Evolutionary conservation across 2,113 vertebrate genomes (phyloP).

Genomic region (Cacatua alba): DNA sequence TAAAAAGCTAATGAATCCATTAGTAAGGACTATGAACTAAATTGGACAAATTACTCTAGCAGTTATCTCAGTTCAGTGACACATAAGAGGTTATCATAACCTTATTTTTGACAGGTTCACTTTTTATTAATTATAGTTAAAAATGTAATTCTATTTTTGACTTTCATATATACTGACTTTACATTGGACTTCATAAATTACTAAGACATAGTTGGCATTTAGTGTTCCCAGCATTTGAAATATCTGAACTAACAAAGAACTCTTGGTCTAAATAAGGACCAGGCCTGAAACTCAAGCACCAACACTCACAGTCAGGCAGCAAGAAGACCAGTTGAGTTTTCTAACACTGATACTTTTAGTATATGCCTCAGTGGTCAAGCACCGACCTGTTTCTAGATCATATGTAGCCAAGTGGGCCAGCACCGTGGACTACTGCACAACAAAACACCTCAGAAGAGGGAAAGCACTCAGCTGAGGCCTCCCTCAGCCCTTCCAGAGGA

Average conservation of each 20-base stretch:
- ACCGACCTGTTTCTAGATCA: background rate
- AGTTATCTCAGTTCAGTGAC: background rate
- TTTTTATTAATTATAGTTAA: background rate
- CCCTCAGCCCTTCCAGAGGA: background rate
- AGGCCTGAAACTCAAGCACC: background rate
- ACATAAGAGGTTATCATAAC: background rate
- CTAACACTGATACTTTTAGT: background rate
- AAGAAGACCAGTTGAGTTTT: background rate
- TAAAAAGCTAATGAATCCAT: conserved; percentile 13
- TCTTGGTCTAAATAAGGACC: background rate
- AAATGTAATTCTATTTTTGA: background rate
- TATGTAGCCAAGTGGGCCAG: background rate
- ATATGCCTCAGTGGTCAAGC: accelerated
- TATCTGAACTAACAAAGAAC: background rate
- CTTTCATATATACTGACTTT: background rate
- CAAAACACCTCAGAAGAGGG: background rate
- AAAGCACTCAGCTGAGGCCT: background rate
- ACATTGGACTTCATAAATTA: background rate
- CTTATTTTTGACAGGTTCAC: background rate
- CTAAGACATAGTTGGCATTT: background rate
- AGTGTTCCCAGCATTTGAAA: background rate
- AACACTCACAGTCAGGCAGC: background rate
- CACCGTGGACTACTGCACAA: background rate
- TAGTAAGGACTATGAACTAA: conserved; percentile 9
- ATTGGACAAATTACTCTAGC: background rate